Evolutionary conservation across 2,797 vertebrate genomes (phyloP).

Genomic region (Simalia tracyae): DNA sequence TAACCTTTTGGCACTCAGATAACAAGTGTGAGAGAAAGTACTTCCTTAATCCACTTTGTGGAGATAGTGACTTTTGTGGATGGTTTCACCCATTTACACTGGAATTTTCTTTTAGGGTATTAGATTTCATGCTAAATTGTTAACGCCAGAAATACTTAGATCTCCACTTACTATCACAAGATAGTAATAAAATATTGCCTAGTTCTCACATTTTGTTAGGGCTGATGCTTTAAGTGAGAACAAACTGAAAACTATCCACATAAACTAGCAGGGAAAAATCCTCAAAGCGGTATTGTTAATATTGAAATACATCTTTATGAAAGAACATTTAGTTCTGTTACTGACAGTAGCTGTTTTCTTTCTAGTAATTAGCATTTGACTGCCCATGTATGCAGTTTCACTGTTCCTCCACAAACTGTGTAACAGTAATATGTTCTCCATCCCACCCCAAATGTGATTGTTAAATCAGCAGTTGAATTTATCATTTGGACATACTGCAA

Average conservation of each 20-base stretch:
- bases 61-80: neutral
- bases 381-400: constrained; percentile 21
- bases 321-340: neutral
- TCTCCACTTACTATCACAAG: neutral
- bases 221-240: neutral
- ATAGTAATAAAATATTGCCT: neutral
- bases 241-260: neutral
- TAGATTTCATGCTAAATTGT: neutral
- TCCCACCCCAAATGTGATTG: neutral
- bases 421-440: neutral
- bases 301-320: neutral
- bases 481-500: neutral
- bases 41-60: neutral
- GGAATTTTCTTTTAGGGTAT: neutral
- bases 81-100: neutral
- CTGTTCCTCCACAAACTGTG: constrained; percentile 28
- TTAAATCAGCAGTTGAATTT: neutral
- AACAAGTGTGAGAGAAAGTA: neutral
- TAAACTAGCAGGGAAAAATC: neutral
- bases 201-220: neutral
- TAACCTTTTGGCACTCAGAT: neutral
- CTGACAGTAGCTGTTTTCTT: neutral
- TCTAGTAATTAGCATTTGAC: constrained; percentile 21
- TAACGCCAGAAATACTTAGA: neutral
- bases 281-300: neutral